Conservation (phyloP, 2,113 vertebrate genomes). For the Ctenomys sociabilis region DNA sequence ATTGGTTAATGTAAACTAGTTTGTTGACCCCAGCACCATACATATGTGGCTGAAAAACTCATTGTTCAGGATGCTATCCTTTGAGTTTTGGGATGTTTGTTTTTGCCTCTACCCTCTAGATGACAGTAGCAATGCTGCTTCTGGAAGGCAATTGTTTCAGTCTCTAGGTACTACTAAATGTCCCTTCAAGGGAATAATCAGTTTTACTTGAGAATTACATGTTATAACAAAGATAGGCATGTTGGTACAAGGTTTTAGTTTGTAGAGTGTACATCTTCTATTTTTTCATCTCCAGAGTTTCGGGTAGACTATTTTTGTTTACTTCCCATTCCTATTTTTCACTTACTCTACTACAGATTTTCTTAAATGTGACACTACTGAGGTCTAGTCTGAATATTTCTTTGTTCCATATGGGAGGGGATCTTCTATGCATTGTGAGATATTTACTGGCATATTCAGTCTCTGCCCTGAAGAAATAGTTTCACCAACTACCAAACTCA, state of each 20-base stretch:
- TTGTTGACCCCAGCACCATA: not conserved
- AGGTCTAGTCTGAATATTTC: not conserved
- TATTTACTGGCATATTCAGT: not conserved
- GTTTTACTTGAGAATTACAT: not conserved
- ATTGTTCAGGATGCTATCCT: not conserved
- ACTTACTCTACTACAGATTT: not conserved
- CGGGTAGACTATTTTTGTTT: not conserved
- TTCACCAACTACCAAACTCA: not conserved
- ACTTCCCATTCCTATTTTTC: not conserved
- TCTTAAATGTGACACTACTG: not conserved
- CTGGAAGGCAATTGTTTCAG: not conserved
- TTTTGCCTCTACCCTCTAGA: not conserved
- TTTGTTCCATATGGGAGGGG: not conserved
- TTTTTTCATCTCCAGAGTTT: not conserved
- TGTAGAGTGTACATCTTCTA: not conserved
- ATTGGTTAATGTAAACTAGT: not conserved
- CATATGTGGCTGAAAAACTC: not conserved
- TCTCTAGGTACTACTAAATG: not conserved
- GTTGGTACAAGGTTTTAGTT: not conserved
- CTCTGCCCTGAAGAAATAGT: not conserved
- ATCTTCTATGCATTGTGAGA: not conserved
- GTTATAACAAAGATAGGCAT: not conserved
- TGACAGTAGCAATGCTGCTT: not conserved
- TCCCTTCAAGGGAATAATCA: not conserved
- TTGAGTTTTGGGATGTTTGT: not conserved